Percentiles rank a stretch among this genome's conserved stretches.
phyloP scores from a whole-genome alignment of 2,888 invertebrate species.

The Dicyrtomina minuta region DNA sequence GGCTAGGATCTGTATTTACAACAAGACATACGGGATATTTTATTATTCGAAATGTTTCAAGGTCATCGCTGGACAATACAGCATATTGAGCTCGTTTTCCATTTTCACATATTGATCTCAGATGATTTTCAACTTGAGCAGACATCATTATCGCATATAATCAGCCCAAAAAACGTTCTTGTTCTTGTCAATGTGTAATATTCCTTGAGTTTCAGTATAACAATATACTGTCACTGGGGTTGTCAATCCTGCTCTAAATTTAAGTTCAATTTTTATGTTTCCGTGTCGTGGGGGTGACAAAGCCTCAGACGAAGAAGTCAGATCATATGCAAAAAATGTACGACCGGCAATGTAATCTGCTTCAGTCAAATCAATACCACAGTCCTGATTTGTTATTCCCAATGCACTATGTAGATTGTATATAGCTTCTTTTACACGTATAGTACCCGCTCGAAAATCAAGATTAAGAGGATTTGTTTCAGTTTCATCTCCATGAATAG shows the following conservation, averaged over 20 bases:
- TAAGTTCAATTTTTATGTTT: slow-evolving; percentile 27
- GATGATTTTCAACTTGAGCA: neutral
- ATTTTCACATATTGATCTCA: slow-evolving; percentile 4
- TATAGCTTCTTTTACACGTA: slow-evolving; percentile 5
- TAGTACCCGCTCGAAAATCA: neutral
- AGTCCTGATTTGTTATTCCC: slow-evolving; percentile 13
- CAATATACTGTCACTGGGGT: slow-evolving; percentile 36
- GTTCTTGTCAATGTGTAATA: slow-evolving; percentile 35
- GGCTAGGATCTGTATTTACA: slow-evolving; percentile 24
- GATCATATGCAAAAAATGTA: slow-evolving; percentile 24
- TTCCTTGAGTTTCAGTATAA: slow-evolving; percentile 36
- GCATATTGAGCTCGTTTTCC: slow-evolving; percentile 11
- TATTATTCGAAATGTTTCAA: slow-evolving; percentile 14
- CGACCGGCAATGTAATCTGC: slow-evolving; percentile 1
- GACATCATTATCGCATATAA: slow-evolving; percentile 33
- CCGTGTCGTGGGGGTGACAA: slow-evolving; percentile 7
- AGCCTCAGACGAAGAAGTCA: neutral
- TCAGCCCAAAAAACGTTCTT: slow-evolving; percentile 37
- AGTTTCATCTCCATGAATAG: slow-evolving; percentile 3
- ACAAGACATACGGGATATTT: slow-evolving; percentile 24
- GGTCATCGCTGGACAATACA: slow-evolving; percentile 31
- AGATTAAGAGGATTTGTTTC: neutral
- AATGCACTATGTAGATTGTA: slow-evolving; percentile 6
- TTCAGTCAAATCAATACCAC: slow-evolving; percentile 10
- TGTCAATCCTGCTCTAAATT: slow-evolving; percentile 28